Conservation (phyloP, 1,140 invertebrate genomes). For the Tetramorium simillimum region DNA sequence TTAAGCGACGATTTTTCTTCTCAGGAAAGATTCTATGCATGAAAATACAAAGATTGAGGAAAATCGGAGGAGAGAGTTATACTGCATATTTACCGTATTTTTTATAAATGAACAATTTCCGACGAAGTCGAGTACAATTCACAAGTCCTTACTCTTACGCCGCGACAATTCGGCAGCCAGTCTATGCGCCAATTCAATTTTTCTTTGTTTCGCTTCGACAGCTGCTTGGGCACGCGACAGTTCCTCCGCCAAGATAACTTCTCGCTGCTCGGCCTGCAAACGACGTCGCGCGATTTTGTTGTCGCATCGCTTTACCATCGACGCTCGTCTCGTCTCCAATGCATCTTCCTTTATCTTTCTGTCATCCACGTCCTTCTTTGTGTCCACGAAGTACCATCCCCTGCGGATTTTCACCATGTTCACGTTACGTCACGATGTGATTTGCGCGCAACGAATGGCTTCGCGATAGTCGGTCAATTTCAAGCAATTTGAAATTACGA, state of each 20-base stretch:
- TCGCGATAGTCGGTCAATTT: not conserved
- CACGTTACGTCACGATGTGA: not conserved
- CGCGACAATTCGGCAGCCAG: conserved; percentile 52
- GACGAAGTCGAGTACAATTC: not conserved
- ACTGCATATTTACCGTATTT: too few species aligned
- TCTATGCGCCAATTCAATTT: conserved; percentile 20
- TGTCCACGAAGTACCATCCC: not conserved
- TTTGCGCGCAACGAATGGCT: too few species aligned
- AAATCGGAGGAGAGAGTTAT: too few species aligned
- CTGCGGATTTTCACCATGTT: conserved; percentile 4
- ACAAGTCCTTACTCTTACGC: conserved; percentile 52
- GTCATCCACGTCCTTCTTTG: not conserved
- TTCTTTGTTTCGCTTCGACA: conserved; percentile 2
- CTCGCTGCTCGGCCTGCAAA: conserved; percentile 34
- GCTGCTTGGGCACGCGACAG: not conserved
- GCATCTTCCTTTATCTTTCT: not conserved
- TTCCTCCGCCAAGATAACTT: conserved; percentile 5
- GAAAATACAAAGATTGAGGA: too few species aligned
- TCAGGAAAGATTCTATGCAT: too few species aligned
- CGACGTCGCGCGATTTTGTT: conserved; percentile 16
- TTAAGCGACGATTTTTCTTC: too few species aligned
- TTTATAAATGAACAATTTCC: not conserved
- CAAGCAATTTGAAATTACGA: too few species aligned
- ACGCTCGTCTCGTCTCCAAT: not conserved
- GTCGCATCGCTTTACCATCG: not conserved